A percentile compares a stretch with the other conserved stretches of the same genome.
phyloP scores from a whole-genome alignment of 2,797 vertebrate genomes.

The Todus mexicanus region DNA sequence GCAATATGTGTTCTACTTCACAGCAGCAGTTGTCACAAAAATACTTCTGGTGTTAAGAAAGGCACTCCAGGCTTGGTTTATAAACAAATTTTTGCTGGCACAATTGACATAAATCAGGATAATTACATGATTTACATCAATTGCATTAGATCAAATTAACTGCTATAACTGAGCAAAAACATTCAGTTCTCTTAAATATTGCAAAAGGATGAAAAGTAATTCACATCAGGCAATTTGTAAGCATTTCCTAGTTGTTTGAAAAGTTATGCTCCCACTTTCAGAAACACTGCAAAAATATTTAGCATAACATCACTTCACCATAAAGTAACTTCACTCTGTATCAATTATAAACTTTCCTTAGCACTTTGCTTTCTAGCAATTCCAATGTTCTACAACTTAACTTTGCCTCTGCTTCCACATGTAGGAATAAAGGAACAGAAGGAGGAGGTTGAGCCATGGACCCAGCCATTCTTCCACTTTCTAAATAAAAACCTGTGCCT shows the following conservation, averaged over 20 bases:
- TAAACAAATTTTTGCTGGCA: conserved; percentile 60
- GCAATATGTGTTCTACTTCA: conserved; percentile 10
- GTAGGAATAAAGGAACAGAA: conserved; percentile 7
- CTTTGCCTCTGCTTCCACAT: neutral
- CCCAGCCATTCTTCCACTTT: neutral
- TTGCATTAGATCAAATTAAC: conserved; percentile 44
- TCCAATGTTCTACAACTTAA: neutral
- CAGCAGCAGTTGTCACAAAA: conserved; percentile 43
- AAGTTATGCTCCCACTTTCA: conserved; percentile 38
- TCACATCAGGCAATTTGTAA: conserved; percentile 36
- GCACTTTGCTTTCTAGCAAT: conserved; percentile 24
- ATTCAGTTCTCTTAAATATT: conserved; percentile 38
- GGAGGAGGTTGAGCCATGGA: neutral
- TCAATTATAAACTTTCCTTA: conserved; percentile 33
- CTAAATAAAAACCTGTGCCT: neutral
- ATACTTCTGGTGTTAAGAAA: conserved; percentile 39
- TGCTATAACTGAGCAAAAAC: conserved; percentile 14
- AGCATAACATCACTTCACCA: conserved; percentile 28
- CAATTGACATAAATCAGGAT: conserved; percentile 47
- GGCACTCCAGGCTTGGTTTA: conserved; percentile 10
- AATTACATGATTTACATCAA: conserved; percentile 48
- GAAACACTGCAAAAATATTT: conserved; percentile 36
- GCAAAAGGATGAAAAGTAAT: conserved; percentile 35
- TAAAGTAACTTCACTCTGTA: conserved; percentile 17
- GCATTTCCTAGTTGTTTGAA: conserved; percentile 17